Percentiles rank a stretch among this genome's conserved stretches.
phyloP scores from a whole-genome alignment of 2,113 vertebrate species.

The Pteropus alecto region DNA sequence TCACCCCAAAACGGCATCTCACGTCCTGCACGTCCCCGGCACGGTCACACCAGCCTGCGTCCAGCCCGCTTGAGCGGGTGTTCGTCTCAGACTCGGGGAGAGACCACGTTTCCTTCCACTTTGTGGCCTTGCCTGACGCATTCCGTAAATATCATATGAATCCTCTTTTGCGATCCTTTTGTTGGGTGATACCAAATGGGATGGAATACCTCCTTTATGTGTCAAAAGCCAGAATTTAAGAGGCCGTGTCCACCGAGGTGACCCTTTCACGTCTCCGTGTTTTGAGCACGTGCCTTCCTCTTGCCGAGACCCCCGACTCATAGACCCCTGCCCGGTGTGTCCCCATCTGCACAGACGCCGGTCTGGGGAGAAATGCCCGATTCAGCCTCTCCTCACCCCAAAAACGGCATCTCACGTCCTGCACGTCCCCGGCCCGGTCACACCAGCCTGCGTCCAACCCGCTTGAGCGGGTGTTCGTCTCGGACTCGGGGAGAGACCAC shows the following conservation, averaged over 20 bases:
- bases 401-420: not conserved
- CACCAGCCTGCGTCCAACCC: accelerated
- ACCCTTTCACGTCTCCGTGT: too few species aligned
- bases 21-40: accelerated
- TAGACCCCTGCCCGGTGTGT: too few species aligned
- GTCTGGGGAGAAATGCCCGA: accelerated
- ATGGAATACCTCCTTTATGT: accelerated
- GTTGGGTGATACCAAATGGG: accelerated
- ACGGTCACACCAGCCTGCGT: accelerated
- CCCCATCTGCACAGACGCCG: too few species aligned
- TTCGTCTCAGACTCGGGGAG: not conserved
- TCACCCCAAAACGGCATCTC: not conserved
- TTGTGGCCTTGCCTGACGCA: not conserved
- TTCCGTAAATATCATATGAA: accelerated
- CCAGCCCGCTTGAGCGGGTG: not conserved
- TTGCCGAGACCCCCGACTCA: accelerated
- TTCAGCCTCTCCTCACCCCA: not conserved
- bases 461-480: not conserved
- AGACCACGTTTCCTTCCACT: not conserved
- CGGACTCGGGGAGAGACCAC: too few species aligned
- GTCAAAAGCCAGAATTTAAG: accelerated
- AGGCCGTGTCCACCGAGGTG: accelerated
- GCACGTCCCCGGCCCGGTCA: accelerated
- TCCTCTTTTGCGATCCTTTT: accelerated
- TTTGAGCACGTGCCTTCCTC: not conserved